A percentile compares a stretch with the other conserved stretches of the same genome.
Conservation (phyloP, 2,113 vertebrate genomes). For the Malaclemys terrapin region DNA sequence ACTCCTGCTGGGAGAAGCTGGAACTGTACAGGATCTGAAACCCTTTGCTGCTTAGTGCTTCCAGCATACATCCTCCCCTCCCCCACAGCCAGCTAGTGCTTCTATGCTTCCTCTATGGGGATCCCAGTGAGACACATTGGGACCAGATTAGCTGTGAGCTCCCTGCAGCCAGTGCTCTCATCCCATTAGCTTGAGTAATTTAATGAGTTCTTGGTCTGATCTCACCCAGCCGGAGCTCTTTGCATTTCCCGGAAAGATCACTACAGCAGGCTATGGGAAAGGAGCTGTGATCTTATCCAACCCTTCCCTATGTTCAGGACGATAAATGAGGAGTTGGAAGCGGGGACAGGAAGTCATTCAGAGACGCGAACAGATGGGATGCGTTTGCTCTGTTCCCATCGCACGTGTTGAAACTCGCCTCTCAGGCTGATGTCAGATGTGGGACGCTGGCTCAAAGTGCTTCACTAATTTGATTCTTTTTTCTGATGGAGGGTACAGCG, state of each 20-base stretch:
- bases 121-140: not conserved
- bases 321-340: not conserved
- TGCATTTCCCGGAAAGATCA: not conserved
- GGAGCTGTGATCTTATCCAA: not conserved
- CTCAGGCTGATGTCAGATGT: not conserved
- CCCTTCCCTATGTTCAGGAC: not conserved
- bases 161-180: not conserved
- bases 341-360: not conserved
- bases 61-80: not conserved
- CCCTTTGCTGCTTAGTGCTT: not conserved
- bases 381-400: accelerated
- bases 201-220: not conserved
- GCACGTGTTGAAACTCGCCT: not conserved
- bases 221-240: not conserved
- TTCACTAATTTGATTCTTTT: not conserved
- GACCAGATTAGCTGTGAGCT: not conserved
- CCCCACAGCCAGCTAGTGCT: not conserved
- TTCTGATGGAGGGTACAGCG: accelerated
- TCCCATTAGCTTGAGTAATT: not conserved
- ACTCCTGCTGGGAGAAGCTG: not conserved
- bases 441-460: not conserved
- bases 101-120: accelerated
- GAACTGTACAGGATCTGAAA: not conserved
- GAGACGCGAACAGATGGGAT: not conserved
- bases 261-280: not conserved